Percentiles rank a stretch among this genome's conserved stretches.
phyloP scores from a whole-genome alignment of 2,113 vertebrate genomes.

The Myotis davidii region DNA sequence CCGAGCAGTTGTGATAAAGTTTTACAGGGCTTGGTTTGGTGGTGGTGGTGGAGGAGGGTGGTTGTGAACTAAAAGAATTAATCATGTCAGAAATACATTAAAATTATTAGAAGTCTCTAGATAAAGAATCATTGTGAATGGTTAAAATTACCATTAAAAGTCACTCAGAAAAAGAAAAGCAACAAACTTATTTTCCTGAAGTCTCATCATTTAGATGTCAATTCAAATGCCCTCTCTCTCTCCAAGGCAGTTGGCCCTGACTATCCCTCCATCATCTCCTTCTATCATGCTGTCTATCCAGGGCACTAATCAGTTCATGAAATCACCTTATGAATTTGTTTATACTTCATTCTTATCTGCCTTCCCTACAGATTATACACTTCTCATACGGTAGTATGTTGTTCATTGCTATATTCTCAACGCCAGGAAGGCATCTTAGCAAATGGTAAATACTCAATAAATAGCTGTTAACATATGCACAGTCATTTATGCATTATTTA shows the following conservation, averaged over 20 bases:
- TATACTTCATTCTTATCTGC: not conserved
- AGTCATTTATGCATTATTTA: not conserved
- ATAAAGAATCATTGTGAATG: not conserved
- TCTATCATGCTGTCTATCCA: not conserved
- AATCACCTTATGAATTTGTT: not conserved
- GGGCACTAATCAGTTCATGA: not conserved
- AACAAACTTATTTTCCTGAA: not conserved
- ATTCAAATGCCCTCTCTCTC: not conserved
- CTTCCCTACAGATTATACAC: not conserved
- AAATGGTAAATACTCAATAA: not conserved
- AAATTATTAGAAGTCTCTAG: not conserved
- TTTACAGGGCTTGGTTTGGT: not conserved
- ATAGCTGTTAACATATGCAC: not conserved
- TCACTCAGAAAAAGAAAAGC: not conserved
- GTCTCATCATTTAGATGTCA: not conserved
- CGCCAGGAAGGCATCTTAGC: not conserved
- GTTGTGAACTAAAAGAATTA: not conserved
- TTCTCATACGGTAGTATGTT: not conserved
- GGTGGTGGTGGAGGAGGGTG: not conserved
- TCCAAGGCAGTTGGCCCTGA: not conserved
- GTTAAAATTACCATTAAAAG: constrained; percentile 13
- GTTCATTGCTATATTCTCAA: not conserved
- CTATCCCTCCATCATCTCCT: not conserved
- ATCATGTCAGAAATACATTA: not conserved
- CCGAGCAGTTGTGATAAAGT: not conserved